Base-by-base conservation (phyloP, 1,140 invertebrate genomes). In the Drosophila repletoides region DNA sequence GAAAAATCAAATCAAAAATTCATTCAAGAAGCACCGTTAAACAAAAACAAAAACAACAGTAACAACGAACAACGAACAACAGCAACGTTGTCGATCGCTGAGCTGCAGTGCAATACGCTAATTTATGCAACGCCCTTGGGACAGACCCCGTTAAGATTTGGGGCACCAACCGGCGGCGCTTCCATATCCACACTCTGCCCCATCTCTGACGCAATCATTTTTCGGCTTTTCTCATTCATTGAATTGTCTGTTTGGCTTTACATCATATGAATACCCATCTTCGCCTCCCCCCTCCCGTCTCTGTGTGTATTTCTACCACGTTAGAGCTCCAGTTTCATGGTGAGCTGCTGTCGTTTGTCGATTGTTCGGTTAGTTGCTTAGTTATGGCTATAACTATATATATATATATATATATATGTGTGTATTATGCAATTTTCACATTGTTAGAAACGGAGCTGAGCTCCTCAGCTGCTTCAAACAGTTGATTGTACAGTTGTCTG, bases 81-180 rank as follows among this genome's bases (percentile, higher is more conserved):
- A 41, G 34, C 24, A 51, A 61, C 24, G 28, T 22, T 28, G 26
- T 19, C 15, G 14, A 29, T 28, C 41, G 43, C 14, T 12, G 43
- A 45, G 41, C 24, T 40, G 26, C 31, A 40, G 33, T 58, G 55
- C 74, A 72, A 55, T 64, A 22, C 70, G 49, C 71, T 84, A 83
- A 83, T 83, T 83, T 83, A 83, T 83, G 79, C 79, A 84, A 75
- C 80, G 79, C 79, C 79, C 79, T 83, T 83, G 79, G 80, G 69
- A 52, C 56, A 45, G 45, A 61, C 46, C 17, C 29, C 56, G 46
- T 67, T 61, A 40, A 61, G 48, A 73, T 59, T 73, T 70, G 60
- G 66, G 59, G 45, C 67, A 67, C 4, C 56, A n/a, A 5, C 29
- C 31, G 31, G 34, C 21, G 7, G n/a, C 40, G 6, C 29, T 22